phyloP scores from a whole-genome alignment of 1,140 invertebrate genomes.

The Micrasema longulum region DNA sequence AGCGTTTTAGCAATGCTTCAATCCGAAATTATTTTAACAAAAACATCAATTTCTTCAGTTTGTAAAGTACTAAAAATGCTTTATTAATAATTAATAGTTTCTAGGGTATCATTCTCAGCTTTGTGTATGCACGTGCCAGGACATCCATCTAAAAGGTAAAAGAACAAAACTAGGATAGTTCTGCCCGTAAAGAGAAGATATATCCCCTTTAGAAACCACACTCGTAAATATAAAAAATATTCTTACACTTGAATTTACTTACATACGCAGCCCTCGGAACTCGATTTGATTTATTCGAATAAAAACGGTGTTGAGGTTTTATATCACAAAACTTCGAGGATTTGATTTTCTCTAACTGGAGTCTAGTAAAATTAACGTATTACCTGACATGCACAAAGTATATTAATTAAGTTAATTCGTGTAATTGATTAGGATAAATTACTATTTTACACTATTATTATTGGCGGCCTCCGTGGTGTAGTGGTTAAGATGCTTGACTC shows the following conservation, averaged over 20 bases:
- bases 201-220: constrained; percentile 13
- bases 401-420: too few species aligned
- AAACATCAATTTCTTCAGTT: too few species aligned
- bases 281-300: constrained; percentile 24
- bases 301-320: constrained; percentile 29
- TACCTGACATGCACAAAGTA: too few species aligned
- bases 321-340: constrained; percentile 26
- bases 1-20: neutral
- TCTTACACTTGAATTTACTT: constrained; percentile 28
- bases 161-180: constrained; percentile 3
- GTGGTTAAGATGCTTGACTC: too few species aligned
- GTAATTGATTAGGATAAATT: too few species aligned
- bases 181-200: constrained; percentile 19
- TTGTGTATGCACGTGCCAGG: neutral
- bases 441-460: too few species aligned
- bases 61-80: too few species aligned
- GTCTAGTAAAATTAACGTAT: too few species aligned
- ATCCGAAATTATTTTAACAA: neutral
- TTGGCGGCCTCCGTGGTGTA: too few species aligned
- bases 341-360: neutral
- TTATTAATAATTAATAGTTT: too few species aligned
- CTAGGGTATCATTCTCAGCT: too few species aligned
- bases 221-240: neutral
- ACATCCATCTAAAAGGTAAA: neutral
- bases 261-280: constrained; percentile 6